Evolutionary conservation across 2,113 vertebrate genomes (phyloP).

Genomic region (Argyrosomus japonicus): DNA sequence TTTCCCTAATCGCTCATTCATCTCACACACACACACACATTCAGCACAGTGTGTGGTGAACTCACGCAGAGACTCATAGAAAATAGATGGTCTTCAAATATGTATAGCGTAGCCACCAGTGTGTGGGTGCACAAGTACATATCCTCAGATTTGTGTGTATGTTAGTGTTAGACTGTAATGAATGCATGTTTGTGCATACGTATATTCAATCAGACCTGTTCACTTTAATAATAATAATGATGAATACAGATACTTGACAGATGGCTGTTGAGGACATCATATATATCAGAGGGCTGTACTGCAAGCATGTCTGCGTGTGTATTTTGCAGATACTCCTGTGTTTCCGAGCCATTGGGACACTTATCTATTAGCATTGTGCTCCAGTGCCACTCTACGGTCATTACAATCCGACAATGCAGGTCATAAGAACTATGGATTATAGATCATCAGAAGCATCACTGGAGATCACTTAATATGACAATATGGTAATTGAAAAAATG

Average conservation of each 20-base stretch:
- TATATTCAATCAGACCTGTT: conserved; percentile 23
- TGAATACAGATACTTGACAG: neutral
- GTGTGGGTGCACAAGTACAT: neutral
- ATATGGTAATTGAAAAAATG: conserved; percentile 50
- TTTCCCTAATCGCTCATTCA: conserved; percentile 59
- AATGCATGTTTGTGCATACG: conserved; percentile 5
- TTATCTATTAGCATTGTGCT: conserved; percentile 59
- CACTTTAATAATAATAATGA: conserved; percentile 17
- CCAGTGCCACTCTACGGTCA: conserved; percentile 52
- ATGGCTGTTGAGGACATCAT: conserved; percentile 24
- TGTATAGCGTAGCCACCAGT: conserved; percentile 30
- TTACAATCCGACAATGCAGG: conserved; percentile 46
- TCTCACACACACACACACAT: conserved; percentile 44
- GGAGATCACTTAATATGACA: conserved; percentile 58
- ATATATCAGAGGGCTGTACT: conserved; percentile 8
- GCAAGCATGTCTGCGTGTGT: conserved; percentile 18
- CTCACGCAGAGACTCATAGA: conserved; percentile 51
- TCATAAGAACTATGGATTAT: conserved; percentile 50
- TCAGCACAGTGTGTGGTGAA: conserved; percentile 57
- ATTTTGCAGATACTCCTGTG: conserved; percentile 32
- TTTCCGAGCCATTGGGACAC: conserved; percentile 62
- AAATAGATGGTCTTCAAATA: conserved; percentile 67
- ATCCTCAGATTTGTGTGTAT: conserved; percentile 6
- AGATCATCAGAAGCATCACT: conserved; percentile 42
- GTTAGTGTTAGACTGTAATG: neutral